These are phyloP conservation scores for Siphamia tubifer DNA, from an alignment of 2,113 vertebrate genomes.

Conservation along the genomic window DNA sequence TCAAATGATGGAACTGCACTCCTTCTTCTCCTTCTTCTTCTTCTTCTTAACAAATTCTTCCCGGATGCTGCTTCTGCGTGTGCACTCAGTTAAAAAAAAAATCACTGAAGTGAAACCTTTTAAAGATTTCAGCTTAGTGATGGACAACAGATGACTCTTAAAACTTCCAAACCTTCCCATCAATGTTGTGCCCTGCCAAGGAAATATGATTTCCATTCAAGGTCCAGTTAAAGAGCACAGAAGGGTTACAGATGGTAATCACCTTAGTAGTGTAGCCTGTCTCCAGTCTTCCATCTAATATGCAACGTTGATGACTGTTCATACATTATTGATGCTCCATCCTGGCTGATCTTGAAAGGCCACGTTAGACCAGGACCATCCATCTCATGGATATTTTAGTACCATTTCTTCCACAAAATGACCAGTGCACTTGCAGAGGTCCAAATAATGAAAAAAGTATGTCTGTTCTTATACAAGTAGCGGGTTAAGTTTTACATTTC, in stretches of 20 bases:
- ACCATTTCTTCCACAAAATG: constrained; percentile 46
- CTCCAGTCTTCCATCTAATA: constrained; percentile 61
- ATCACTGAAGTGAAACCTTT: constrained; percentile 48
- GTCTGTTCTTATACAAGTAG: background rate
- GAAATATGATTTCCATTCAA: constrained; percentile 47
- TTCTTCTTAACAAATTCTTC: constrained; percentile 31
- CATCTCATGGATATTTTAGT: constrained; percentile 69
- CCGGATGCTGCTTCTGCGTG: background rate
- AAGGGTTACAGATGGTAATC: constrained; percentile 56
- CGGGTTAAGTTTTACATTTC: background rate
- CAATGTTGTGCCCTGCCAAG: constrained; percentile 25
- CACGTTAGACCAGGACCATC: constrained; percentile 41
- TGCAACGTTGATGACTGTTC: constrained; percentile 62
- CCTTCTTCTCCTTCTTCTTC: too few species aligned
- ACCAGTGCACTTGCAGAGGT: constrained; percentile 19
- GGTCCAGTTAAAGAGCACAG: constrained; percentile 44
- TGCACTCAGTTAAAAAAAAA: constrained; percentile 2
- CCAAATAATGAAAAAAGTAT: constrained; percentile 12
- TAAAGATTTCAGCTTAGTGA: constrained; percentile 46
- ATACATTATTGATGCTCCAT: constrained; percentile 72
- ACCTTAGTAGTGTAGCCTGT: constrained; percentile 55
- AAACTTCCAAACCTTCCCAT: constrained; percentile 35
- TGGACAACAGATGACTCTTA: constrained; percentile 38
- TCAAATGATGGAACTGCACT: constrained; percentile 12
- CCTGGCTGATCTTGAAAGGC: constrained; percentile 58